Evolutionary conservation across 2,797 vertebrate species (phyloP), one percentile per base, ranked within the genome.

Genomic region (Platyrinchus mystaceus): DNA sequence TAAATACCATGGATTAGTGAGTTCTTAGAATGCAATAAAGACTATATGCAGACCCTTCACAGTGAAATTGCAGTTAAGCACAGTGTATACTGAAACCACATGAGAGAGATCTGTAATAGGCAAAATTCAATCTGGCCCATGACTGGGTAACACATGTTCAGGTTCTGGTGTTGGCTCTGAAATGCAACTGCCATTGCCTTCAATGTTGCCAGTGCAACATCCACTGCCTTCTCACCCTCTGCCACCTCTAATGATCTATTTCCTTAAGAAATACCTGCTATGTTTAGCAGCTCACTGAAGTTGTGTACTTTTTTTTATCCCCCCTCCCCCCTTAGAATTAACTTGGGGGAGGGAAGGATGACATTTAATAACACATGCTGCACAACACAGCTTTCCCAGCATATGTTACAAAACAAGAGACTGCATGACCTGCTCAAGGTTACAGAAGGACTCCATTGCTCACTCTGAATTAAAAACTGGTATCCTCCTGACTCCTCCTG

Each of bases 351-450:
- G 34, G 41, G 47, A 89, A 80, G 37, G n/a, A 73, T 49, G 60
- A 66, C 11, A 67, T 83, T 89, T 85, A 87, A 46, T 69, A 93
- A 74, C 47, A 75, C 34, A 64, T 50, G 50, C 82, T 43, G 36
- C 24, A 41, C 76, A 21, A 41, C 36, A 43, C 58, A 47, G 56
- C 47, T 82, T 95, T 97, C 94, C 83, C 92, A 97, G 87, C 70
- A 6, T 46, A 59, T 7, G 20, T 76, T 86, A 78, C 94, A 66
- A 77, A 92, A 92, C 34, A 71, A 81, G 67, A 66, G 22, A 64
- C 89, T 63, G 39, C 30, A 43, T 43, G 94, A 94, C 90, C 66
- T 63, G 82, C 73, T 95, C 89, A 95, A 95, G 93, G 92, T 96
- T 91, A 94, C 49, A 59, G 85, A 84, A 83, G 34, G 27, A 95